Conservation (phyloP, 1,140 invertebrate genomes). For the Diachasmimorpha longicaudata region DNA sequence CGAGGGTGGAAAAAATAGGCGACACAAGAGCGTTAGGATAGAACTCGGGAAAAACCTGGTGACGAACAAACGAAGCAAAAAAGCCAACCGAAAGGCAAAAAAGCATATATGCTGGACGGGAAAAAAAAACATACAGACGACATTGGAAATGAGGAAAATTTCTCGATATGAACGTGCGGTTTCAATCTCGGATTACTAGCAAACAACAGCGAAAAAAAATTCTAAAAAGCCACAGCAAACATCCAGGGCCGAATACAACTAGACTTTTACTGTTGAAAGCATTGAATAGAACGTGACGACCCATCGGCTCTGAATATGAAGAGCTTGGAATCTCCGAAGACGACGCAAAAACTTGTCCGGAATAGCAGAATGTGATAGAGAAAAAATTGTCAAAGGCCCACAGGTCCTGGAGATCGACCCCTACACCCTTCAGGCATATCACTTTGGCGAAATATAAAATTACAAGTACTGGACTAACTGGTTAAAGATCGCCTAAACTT, state of each 20-base stretch:
- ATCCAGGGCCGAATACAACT: background rate
- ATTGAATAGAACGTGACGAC: background rate
- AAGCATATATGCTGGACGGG: background rate
- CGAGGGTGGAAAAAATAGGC: background rate
- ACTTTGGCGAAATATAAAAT: background rate
- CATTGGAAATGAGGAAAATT: background rate
- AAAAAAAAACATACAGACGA: background rate
- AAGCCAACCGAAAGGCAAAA: background rate
- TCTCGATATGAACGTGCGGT: background rate
- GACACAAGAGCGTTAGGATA: background rate
- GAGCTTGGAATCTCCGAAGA: background rate
- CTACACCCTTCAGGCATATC: background rate
- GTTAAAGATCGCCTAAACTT: background rate
- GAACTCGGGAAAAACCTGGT: background rate
- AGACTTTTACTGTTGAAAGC: background rate
- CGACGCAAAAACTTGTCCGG: background rate
- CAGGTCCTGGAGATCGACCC: background rate
- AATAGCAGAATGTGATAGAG: background rate
- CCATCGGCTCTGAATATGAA: background rate
- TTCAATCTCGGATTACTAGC: slow-evolving; percentile 3
- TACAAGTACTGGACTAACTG: background rate
- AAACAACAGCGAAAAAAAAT: background rate
- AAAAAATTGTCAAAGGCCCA: background rate
- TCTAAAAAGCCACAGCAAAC: background rate
- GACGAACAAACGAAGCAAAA: background rate